phyloP scores from a whole-genome alignment of 2,888 invertebrate species.

The Mythimna vitellina region DNA sequence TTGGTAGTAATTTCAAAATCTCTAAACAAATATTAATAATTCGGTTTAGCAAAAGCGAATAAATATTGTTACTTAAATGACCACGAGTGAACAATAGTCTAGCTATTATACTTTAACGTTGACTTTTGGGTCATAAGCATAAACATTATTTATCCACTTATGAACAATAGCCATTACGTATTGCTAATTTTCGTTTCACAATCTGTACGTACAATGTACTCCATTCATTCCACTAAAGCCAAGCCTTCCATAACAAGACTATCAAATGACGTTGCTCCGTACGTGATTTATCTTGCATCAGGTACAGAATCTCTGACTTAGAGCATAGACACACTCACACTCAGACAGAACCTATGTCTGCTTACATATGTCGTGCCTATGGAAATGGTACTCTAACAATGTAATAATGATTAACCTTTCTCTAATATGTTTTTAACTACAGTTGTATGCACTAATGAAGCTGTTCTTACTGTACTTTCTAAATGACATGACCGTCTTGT shows the following conservation, averaged over 20 bases:
- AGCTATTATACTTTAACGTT: background rate
- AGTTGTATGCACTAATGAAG: conserved; percentile 32
- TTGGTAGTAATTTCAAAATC: background rate
- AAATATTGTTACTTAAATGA: background rate
- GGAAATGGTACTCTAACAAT: background rate
- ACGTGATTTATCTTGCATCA: conserved; percentile 53
- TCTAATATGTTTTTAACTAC: conserved; percentile 51
- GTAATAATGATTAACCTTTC: conserved; percentile 39
- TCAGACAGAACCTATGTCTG: background rate
- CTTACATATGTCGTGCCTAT: background rate
- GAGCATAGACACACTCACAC: conserved; percentile 12
- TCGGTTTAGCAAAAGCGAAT: too few species aligned
- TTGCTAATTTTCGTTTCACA: background rate
- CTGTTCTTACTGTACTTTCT: conserved; percentile 26
- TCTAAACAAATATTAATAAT: background rate
- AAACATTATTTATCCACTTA: background rate
- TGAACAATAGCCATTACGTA: background rate
- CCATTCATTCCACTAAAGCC: background rate
- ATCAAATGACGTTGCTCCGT: conserved; percentile 18
- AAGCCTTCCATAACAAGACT: conserved; percentile 4
- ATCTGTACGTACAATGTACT: background rate
- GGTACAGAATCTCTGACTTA: conserved; percentile 15
- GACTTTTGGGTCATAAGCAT: background rate
- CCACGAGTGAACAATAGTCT: background rate
- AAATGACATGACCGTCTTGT: conserved; percentile 21